A percentile compares a stretch with the other conserved stretches of the same genome.
Evolutionary conservation across 2,113 vertebrate genomes (phyloP).

Genomic region (Lycaon pictus): DNA sequence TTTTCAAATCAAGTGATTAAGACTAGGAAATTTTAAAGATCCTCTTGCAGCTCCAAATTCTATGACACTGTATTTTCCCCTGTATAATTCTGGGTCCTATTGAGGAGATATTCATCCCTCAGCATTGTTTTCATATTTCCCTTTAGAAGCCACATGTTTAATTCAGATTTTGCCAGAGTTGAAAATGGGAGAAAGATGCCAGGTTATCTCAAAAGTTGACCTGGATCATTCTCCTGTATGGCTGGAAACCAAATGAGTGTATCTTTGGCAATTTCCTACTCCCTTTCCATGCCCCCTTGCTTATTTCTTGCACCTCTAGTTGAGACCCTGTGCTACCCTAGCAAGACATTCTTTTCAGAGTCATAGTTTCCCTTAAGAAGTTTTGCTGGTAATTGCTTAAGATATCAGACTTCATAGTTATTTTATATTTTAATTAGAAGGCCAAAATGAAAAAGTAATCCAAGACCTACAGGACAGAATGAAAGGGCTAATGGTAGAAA

Average conservation of each 20-base stretch:
- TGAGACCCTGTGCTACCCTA: background rate
- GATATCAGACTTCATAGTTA: background rate
- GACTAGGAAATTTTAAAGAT: background rate
- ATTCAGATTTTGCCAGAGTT: background rate
- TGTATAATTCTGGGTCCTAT: background rate
- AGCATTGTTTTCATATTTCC: background rate
- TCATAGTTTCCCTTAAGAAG: background rate
- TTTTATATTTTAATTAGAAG: background rate
- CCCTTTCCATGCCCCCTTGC: too few relatives aligned
- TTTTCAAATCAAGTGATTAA: background rate
- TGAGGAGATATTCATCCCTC: background rate
- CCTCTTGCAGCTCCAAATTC: background rate
- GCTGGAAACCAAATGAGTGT: background rate
- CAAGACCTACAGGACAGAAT: background rate
- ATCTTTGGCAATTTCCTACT: too few relatives aligned
- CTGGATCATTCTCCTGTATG: background rate
- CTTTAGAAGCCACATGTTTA: background rate
- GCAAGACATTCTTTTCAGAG: background rate
- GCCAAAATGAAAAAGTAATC: background rate
- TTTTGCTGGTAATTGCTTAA: background rate
- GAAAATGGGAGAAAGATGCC: background rate
- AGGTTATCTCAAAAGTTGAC: background rate
- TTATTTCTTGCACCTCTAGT: background rate
- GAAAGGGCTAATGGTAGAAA: background rate
- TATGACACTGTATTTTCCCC: background rate